phyloP scores from a whole-genome alignment of 2,888 invertebrate genomes.

The Myathropa florea region DNA sequence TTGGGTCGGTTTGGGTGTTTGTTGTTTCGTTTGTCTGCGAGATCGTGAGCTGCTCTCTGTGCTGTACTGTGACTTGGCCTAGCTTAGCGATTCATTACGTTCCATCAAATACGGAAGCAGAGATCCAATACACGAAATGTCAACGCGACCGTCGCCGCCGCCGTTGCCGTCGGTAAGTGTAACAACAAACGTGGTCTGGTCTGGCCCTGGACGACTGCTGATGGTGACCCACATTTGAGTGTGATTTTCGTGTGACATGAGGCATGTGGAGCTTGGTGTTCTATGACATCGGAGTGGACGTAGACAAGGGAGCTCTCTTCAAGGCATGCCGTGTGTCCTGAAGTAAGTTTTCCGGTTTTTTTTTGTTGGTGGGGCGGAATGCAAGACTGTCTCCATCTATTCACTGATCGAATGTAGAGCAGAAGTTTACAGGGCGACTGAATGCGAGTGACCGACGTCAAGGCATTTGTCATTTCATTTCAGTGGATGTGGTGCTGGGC shows the following conservation, averaged over 20 bases:
- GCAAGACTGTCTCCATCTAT: not conserved
- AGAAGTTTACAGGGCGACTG: not conserved
- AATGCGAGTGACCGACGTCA: not conserved
- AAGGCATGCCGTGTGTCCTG: not conserved
- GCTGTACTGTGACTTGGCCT: constrained; percentile 1
- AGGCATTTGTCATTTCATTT: not conserved
- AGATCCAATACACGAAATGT: constrained; percentile 68
- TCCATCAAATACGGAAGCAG: constrained; percentile 70
- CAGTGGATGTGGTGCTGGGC: not conserved
- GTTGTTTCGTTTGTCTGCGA: constrained; percentile 62
- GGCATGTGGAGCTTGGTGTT: constrained; percentile 34
- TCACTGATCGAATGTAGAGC: not conserved
- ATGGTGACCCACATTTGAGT: constrained; percentile 59
- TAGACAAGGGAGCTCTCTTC: not conserved
- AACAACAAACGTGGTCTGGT: constrained; percentile 34
- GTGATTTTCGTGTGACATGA: constrained; percentile 69
- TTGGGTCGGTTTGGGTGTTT: constrained; percentile 42
- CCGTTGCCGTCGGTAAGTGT: constrained; percentile 31
- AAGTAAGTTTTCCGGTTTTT: not conserved
- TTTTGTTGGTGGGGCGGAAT: not conserved
- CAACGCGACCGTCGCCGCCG: constrained; percentile 38
- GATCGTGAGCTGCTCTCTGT: constrained; percentile 56
- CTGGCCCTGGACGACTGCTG: constrained; percentile 11
- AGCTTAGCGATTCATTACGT: constrained; percentile 60
- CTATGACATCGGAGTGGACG: not conserved